Percentiles rank a stretch among this genome's conserved stretches.
Conservation (phyloP, 2,888 invertebrate species). For the Drosophila anceps region DNA sequence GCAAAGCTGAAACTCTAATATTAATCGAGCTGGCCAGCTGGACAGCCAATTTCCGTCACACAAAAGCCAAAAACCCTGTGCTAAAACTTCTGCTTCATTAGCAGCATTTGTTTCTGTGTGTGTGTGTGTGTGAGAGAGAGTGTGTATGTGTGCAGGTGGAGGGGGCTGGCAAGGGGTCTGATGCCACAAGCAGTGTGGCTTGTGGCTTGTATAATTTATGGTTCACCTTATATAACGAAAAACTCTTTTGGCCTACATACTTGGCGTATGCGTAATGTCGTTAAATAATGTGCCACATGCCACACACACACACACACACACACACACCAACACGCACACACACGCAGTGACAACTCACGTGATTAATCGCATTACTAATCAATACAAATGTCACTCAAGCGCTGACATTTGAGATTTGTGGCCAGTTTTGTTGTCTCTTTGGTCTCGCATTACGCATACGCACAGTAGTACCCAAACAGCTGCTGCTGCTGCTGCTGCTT, state of each 20-base stretch:
- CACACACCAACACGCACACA: slow-evolving; percentile 2
- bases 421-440: slow-evolving; percentile 43
- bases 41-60: slow-evolving; percentile 15
- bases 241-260: slow-evolving; percentile 50
- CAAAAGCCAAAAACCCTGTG: slow-evolving; percentile 10
- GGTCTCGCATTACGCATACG: slow-evolving; percentile 74
- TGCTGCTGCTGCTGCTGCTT: neutral
- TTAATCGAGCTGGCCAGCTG: slow-evolving; percentile 28
- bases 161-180: neutral
- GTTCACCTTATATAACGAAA: slow-evolving; percentile 48
- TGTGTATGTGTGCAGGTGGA: no score
- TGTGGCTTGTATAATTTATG: slow-evolving; percentile 48
- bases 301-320: slow-evolving; percentile 32
- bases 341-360: slow-evolving; percentile 47
- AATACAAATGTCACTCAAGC: slow-evolving; percentile 76
- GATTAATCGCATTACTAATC: slow-evolving; percentile 79
- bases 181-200: slow-evolving; percentile 41
- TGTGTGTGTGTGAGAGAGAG: no score
- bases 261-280: slow-evolving; percentile 65
- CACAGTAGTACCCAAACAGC: slow-evolving; percentile 58
- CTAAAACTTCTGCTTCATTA: slow-evolving; percentile 49
- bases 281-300: slow-evolving; percentile 69
- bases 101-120: slow-evolving; percentile 28
- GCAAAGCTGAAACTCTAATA: slow-evolving; percentile 35
- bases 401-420: slow-evolving; percentile 78